These are phyloP conservation scores for Dipodomys stephensi DNA, from an alignment of 2,113 vertebrate species.

Conservation along the genomic window DNA sequence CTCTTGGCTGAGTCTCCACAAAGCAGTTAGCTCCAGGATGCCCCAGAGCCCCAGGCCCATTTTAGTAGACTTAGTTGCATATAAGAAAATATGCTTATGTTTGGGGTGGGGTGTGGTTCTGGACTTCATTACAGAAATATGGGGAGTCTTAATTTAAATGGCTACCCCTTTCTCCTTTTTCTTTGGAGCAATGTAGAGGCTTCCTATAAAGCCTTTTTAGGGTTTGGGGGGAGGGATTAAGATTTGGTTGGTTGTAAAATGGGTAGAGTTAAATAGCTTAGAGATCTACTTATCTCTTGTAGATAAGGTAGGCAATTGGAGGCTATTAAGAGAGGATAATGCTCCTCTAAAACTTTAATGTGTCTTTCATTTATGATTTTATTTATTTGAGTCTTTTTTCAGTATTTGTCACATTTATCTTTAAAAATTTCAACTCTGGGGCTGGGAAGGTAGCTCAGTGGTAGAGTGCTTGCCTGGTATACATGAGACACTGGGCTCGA, in stretches of 20 bases:
- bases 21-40: neutral
- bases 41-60: neutral
- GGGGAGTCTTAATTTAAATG: slow-evolving; percentile 16
- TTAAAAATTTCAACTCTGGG: too few species aligned
- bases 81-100: neutral
- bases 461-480: too few species aligned
- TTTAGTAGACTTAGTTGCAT: neutral
- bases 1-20: neutral
- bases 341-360: too few species aligned
- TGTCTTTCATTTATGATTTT: too few species aligned
- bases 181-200: neutral
- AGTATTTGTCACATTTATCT: too few species aligned
- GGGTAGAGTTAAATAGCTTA: neutral
- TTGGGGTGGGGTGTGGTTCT: slow-evolving; percentile 38
- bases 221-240: neutral
- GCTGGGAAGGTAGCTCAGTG: too few species aligned
- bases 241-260: neutral
- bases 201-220: neutral
- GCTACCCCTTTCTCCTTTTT: neutral
- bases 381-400: too few species aligned
- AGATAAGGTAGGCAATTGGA: neutral
- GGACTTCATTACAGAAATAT: slow-evolving; percentile 40
- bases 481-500: too few species aligned
- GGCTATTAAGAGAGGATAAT: too few species aligned
- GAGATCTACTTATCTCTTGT: neutral